Conservation (phyloP, 2,113 vertebrate species). For the Lynx canadensis region DNA sequence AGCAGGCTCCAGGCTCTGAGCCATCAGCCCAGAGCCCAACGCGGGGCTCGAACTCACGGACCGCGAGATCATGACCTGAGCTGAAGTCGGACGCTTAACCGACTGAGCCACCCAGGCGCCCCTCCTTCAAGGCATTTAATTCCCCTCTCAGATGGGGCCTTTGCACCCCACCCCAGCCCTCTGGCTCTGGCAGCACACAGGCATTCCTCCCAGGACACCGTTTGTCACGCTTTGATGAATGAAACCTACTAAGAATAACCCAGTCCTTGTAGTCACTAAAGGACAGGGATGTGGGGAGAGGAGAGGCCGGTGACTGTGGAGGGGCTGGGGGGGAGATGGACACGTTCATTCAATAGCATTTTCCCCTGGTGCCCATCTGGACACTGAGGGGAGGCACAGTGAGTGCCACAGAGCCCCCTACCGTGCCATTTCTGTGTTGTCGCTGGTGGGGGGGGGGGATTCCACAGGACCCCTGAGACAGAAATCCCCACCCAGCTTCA, state of each 20-base stretch:
- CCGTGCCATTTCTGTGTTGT: background rate
- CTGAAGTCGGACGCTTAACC: too few relatives aligned
- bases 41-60: too few relatives aligned
- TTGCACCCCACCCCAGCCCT: background rate
- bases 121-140: background rate
- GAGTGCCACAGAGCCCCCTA: background rate
- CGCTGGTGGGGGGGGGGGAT: background rate
- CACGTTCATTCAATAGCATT: background rate
- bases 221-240: slow-evolving; percentile 72
- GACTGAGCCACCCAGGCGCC: too few relatives aligned
- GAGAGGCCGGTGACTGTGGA: background rate
- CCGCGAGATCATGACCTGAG: too few relatives aligned
- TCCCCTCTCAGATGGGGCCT: background rate
- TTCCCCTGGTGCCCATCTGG: background rate
- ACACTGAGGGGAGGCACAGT: rapidly evolving
- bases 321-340: background rate
- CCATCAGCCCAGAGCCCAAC: too few relatives aligned
- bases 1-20: too few relatives aligned
- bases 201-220: slow-evolving; percentile 57
- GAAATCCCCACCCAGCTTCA: background rate
- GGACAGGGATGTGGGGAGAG: background rate
- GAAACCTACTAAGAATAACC: slow-evolving; percentile 77
- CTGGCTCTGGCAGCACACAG: background rate
- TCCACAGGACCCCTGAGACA: background rate
- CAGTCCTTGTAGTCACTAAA: slow-evolving; percentile 48